These are phyloP conservation scores for Trichogramma pretiosum DNA, from an alignment of 1,140 invertebrate species.

Conservation along the genomic window DNA sequence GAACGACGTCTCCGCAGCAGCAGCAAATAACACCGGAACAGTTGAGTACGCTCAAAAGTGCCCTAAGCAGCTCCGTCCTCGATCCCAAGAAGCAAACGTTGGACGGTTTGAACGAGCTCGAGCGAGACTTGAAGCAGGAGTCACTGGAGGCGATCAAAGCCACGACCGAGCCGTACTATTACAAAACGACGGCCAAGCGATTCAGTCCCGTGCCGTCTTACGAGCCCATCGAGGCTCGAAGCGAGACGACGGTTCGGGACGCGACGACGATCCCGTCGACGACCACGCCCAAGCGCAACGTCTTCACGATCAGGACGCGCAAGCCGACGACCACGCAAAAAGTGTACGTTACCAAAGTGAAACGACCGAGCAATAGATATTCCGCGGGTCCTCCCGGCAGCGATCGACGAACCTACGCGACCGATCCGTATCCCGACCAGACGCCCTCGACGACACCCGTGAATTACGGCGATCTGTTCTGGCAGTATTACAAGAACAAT, in stretches of 20 bases:
- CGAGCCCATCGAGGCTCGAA: neutral
- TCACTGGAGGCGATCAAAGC: slow-evolving; percentile 23
- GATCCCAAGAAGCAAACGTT: slow-evolving; percentile 27
- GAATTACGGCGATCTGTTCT: slow-evolving; percentile 27
- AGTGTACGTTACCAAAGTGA: neutral
- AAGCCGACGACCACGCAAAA: neutral
- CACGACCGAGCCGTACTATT: slow-evolving; percentile 6
- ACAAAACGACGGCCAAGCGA: too few relatives aligned
- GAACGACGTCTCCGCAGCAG: neutral
- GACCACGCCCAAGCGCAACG: neutral
- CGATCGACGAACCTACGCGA: neutral
- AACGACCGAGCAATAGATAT: neutral
- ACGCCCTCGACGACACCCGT: too few relatives aligned
- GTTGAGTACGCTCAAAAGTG: neutral
- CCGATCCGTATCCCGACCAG: too few relatives aligned
- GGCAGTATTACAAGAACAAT: slow-evolving; percentile 28
- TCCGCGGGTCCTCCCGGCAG: neutral
- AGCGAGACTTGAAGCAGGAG: slow-evolving; percentile 29
- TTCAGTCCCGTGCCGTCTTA: too few relatives aligned
- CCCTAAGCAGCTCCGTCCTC: slow-evolving; percentile 9
- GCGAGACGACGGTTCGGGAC: neutral
- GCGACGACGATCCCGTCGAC: neutral
- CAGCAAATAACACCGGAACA: slow-evolving; percentile 7
- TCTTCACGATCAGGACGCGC: slow-evolving; percentile 8
- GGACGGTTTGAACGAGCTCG: slow-evolving; percentile 25